Evolutionary conservation across 2,113 vertebrate species (phyloP).

Genomic region (Syngnathoides biaculeatus): DNA sequence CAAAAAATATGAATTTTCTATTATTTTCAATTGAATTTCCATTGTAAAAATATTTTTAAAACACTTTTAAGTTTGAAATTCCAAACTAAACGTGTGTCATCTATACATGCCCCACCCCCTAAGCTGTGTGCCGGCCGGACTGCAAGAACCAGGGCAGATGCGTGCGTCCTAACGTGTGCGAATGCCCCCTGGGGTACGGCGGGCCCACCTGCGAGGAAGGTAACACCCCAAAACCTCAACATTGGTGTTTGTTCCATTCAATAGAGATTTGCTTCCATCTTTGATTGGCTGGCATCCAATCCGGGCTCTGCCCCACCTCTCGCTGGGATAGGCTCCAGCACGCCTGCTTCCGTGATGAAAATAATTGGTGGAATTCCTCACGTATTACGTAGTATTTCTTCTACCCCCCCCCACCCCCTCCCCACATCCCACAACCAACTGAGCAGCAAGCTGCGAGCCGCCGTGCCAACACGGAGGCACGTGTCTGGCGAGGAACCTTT

Average conservation of each 20-base stretch:
- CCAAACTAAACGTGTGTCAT: no score
- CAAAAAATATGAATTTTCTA: no score
- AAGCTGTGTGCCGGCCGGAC: conserved; percentile 83
- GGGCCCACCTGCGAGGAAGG: conserved; percentile 82
- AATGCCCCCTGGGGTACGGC: conserved; percentile 75
- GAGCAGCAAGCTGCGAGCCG: conserved; percentile 78
- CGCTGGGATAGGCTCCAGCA: no score
- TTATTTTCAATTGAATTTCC: no score
- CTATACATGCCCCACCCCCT: neutral
- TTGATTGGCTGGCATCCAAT: neutral
- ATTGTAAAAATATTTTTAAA: no score
- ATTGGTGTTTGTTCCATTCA: neutral
- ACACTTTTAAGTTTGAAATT: no score
- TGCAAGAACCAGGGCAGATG: conserved; percentile 87
- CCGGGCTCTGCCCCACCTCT: no score
- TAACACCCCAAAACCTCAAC: conserved; percentile 39
- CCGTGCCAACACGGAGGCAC: conserved; percentile 82
- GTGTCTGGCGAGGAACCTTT: conserved; percentile 82
- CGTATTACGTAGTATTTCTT: neutral
- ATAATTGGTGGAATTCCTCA: neutral
- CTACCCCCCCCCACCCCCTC: no score
- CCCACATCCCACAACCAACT: no score
- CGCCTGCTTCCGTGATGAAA: no score
- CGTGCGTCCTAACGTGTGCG: conserved; percentile 78
- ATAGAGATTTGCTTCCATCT: neutral